Conservation (phyloP, 92 coral and sea anemone genomes). For the Hydrozoanthus gracilis region DNA sequence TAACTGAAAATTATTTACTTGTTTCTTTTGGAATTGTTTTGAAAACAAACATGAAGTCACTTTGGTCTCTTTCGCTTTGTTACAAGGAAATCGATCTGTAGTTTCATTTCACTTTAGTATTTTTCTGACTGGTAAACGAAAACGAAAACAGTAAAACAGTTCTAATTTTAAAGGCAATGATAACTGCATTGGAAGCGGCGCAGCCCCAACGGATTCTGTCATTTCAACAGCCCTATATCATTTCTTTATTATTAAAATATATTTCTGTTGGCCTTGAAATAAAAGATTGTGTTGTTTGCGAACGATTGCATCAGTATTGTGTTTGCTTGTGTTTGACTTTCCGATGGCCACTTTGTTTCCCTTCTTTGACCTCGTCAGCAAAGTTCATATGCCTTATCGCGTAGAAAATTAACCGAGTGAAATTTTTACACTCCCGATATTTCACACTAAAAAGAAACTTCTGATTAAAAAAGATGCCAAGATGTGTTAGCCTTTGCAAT, state of each 20-base stretch:
- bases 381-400: neutral
- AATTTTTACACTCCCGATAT: neutral
- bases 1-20: neutral
- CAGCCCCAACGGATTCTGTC: neutral
- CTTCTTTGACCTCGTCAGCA: neutral
- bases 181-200: neutral
- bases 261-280: conserved; percentile 2
- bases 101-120: neutral
- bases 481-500: conserved; percentile 71
- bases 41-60: conserved; percentile 1
- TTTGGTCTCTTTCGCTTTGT: neutral
- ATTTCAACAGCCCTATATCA: neutral
- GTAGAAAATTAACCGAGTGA: neutral
- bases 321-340: conserved; percentile 3
- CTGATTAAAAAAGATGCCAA: conserved; percentile 20
- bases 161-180: too few species aligned
- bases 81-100: neutral
- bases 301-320: neutral
- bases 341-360: neutral
- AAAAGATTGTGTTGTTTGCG: neutral
- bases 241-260: conserved; percentile 9
- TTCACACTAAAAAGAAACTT: neutral
- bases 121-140: neutral
- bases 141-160: too few species aligned
- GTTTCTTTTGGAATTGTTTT: neutral